Evolutionary conservation across 2,797 vertebrate genomes (phyloP).

Genomic region (Sardinella longiceps): DNA sequence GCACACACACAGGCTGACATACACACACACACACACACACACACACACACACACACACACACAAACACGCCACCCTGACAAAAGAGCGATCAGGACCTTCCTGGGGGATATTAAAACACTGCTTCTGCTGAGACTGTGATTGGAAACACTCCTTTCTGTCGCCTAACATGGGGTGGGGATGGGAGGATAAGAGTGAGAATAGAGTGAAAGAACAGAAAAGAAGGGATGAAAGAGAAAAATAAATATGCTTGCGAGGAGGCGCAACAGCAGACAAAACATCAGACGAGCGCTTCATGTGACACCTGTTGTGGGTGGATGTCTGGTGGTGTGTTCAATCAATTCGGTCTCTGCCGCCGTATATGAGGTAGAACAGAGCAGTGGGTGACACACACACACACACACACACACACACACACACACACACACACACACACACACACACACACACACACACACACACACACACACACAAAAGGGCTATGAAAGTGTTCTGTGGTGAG

Average conservation of each 20-base stretch:
- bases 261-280: conserved; percentile 69
- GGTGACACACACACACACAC: not conserved
- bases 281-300: conserved; percentile 69
- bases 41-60: not conserved
- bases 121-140: conserved; percentile 64
- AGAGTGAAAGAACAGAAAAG: not conserved
- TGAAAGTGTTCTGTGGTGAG: conserved; percentile 74
- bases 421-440: not conserved
- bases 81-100: conserved; percentile 46
- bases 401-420: no score
- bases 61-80: conserved; percentile 36
- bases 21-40: not conserved
- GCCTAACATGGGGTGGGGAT: not conserved
- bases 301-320: conserved; percentile 70
- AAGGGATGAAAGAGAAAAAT: conserved; percentile 53
- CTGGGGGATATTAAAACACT: conserved; percentile 60
- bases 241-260: conserved; percentile 59
- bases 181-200: not conserved
- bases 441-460: no score
- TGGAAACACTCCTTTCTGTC: conserved; percentile 51
- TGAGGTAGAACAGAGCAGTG: not conserved
- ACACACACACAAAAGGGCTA: conserved; percentile 51
- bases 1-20: conserved; percentile 32
- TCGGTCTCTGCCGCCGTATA: not conserved
- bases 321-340: conserved; percentile 15